A percentile compares a stretch with the other conserved stretches of the same genome.
Conservation (phyloP, 2,888 invertebrate species). For the Crematogaster levior region DNA sequence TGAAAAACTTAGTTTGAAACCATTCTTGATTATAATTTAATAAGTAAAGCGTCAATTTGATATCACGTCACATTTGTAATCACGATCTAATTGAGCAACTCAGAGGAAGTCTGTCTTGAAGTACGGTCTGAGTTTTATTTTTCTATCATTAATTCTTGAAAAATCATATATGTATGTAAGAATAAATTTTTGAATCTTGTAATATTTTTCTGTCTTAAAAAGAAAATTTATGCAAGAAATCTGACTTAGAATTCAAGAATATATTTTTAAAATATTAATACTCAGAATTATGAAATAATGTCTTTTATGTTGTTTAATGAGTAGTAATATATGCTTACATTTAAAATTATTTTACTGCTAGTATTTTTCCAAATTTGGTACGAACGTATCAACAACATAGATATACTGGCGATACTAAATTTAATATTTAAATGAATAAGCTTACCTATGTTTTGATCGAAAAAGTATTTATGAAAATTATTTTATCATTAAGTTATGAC, state of each 20-base stretch:
- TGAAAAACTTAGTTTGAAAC: not conserved
- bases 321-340: not conserved
- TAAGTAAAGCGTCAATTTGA: not conserved
- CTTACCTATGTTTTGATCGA: no score
- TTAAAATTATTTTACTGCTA: no score
- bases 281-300: not conserved
- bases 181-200: not conserved
- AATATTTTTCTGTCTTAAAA: not conserved
- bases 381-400: no score
- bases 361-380: no score
- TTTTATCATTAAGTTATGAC: no score
- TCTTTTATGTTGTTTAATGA: not conserved
- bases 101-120: not conserved
- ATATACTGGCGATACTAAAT: no score
- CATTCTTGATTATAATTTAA: not conserved
- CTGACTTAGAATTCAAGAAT: not conserved
- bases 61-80: not conserved
- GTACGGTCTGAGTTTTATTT: not conserved
- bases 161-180: not conserved
- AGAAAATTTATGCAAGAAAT: not conserved
- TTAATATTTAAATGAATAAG: no score
- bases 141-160: not conserved
- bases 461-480: no score
- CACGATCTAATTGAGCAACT: not conserved
- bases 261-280: not conserved